Percentiles rank a stretch among this genome's conserved stretches.
phyloP scores from a whole-genome alignment of 2,888 invertebrate genomes.

The Nephrotoma flavescens region DNA sequence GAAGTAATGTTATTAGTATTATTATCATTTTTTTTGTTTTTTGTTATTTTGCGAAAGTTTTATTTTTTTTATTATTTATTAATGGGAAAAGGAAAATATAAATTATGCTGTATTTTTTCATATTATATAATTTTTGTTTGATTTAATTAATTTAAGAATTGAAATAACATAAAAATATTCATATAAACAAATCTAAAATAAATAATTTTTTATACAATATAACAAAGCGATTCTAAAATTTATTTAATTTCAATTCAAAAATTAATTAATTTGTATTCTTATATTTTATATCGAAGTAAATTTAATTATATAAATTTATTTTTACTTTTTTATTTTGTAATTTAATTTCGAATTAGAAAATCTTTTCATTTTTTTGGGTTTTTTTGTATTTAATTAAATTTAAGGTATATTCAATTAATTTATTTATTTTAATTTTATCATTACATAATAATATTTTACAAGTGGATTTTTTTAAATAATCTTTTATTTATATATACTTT shows the following conservation, averaged over 20 bases:
- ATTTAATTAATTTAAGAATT: neutral
- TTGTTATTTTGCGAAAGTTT: neutral
- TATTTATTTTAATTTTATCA: neutral
- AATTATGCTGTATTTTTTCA: neutral
- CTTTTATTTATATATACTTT: neutral
- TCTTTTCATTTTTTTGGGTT: neutral
- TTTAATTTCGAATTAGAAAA: neutral
- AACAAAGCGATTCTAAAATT: neutral
- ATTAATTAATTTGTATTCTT: conserved; percentile 1
- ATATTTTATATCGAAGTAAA: conserved; percentile 3
- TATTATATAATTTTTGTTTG: neutral
- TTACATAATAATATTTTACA: neutral
- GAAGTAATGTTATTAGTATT: neutral
- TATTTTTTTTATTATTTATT: neutral
- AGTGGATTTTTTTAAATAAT: neutral
- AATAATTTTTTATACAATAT: neutral
- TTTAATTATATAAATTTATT: neutral
- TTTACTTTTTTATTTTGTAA: neutral
- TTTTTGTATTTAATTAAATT: neutral
- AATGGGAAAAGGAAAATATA: neutral
- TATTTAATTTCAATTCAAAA: conserved; percentile 1
- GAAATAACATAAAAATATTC: neutral
- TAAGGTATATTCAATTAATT: neutral
- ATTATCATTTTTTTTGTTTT: neutral
- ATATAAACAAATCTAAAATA: neutral